These are phyloP conservation scores for Pangasianodon gigas DNA, from an alignment of 2,113 vertebrate species.

Conservation along the genomic window DNA sequence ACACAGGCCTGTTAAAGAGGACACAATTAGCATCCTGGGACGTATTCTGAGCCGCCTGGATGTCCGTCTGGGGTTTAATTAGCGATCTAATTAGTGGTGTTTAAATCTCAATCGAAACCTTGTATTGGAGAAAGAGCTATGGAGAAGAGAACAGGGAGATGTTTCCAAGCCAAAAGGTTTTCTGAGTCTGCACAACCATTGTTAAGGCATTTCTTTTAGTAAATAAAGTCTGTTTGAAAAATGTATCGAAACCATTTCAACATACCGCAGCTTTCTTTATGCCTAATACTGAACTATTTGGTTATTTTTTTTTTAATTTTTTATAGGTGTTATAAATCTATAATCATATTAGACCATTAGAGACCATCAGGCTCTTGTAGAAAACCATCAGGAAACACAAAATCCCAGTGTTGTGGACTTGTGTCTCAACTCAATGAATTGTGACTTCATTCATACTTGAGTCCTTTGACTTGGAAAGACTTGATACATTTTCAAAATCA, in stretches of 20 bases:
- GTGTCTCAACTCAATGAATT: no score
- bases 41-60: neutral
- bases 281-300: no score
- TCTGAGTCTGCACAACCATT: no score
- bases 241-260: neutral
- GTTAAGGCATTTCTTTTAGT: neutral
- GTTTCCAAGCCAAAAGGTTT: neutral
- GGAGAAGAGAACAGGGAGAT: neutral
- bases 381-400: neutral
- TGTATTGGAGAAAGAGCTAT: neutral
- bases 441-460: no score
- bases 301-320: no score
- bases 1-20: neutral
- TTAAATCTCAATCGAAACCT: neutral
- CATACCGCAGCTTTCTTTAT: neutral
- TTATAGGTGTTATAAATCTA: no score
- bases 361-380: no score
- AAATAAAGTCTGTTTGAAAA: neutral
- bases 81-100: neutral
- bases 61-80: constrained; percentile 1
- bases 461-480: neutral
- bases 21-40: neutral
- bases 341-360: no score
- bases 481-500: no score
- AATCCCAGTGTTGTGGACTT: neutral